Percentiles rank a stretch among this genome's conserved stretches.
Evolutionary conservation across 2,113 vertebrate genomes (phyloP).

Genomic region (Mungos mungo): DNA sequence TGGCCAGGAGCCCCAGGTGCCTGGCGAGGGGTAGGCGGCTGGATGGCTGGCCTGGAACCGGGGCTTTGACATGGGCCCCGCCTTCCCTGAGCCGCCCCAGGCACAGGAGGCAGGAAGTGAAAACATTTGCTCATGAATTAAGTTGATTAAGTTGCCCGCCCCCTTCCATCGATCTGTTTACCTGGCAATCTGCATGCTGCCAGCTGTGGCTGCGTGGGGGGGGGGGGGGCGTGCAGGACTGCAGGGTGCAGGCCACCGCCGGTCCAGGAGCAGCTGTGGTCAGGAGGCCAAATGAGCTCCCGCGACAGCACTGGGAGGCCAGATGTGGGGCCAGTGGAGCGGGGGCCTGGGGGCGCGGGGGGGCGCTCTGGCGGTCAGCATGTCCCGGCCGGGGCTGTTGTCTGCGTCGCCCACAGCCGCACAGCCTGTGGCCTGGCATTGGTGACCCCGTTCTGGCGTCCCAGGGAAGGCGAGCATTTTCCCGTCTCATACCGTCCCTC

Average conservation of each 20-base stretch:
- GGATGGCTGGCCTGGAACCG: neutral
- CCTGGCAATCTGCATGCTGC: neutral
- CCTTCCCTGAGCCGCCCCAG: neutral
- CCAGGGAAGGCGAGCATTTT: fast-evolving
- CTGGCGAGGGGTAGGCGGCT: fast-evolving
- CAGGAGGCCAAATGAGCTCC: neutral
- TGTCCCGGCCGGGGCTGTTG: neutral
- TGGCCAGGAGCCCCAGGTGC: neutral
- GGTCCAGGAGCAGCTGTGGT: neutral
- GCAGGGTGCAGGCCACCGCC: neutral
- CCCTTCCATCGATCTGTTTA: neutral
- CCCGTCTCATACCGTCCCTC: neutral
- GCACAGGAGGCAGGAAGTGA: neutral
- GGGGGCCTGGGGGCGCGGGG: neutral
- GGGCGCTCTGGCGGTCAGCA: too few relatives aligned
- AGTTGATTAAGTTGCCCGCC: too few relatives aligned
- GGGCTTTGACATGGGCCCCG: too few relatives aligned
- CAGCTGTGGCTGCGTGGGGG: too few relatives aligned
- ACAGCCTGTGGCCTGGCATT: neutral
- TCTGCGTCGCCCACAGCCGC: neutral
- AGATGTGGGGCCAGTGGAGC: neutral
- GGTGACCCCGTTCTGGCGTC: neutral
- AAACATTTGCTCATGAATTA: neutral
- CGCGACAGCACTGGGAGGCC: neutral
- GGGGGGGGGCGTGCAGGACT: too few relatives aligned